Base-by-base conservation (phyloP, 2,888 invertebrate species). In the Cephus pygmeus region DNA sequence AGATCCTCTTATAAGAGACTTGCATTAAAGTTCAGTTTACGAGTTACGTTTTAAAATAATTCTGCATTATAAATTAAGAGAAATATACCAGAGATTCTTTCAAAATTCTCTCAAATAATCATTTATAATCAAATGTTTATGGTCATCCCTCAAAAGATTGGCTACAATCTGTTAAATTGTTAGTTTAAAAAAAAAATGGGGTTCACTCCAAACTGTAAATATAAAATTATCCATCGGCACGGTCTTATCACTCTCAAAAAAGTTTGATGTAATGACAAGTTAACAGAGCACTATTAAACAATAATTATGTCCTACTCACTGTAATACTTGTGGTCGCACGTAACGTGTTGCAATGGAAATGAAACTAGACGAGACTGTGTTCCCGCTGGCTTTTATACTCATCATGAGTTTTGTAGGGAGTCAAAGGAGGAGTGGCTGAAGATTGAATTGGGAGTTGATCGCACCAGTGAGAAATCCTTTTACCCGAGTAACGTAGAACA, bases 381-480 rank as follows among this genome's bases (percentile, higher is more conserved):
- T 84, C 82, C 85, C 82, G 83, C 86, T 85, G 84, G 87, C 88
- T 90, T 90, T 89, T 90, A 90, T 90, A 90, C 84, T 81, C 76
- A 83, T 77, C 78, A 73, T 77, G 78, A 81, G 84, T 85, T 80
- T 56, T 23, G 56, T 56, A 56, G 56, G 56, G 56, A 56, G 56
- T 23, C 56, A 56, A 56, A 56, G 56, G 56, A 56, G 56, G 56
- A 56, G 56, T 56, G 56, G 56, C 56, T 56, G 56, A 6, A 56
- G 23, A 56, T 56, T 56, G 56, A 56, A 56, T 9, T 56, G 56
- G 56, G 9, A 23, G 56, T 15, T 23, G 23, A 56, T 56, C 9
- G 56, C 56, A 9, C 56, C 56, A 56, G 23, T 56, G 56, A 56
- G 56, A 56, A 23, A 56, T 23, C 56, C 56, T 56, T 23, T 56